Conservation (phyloP, 1,140 invertebrate species). For the Helicoverpa armigera region DNA sequence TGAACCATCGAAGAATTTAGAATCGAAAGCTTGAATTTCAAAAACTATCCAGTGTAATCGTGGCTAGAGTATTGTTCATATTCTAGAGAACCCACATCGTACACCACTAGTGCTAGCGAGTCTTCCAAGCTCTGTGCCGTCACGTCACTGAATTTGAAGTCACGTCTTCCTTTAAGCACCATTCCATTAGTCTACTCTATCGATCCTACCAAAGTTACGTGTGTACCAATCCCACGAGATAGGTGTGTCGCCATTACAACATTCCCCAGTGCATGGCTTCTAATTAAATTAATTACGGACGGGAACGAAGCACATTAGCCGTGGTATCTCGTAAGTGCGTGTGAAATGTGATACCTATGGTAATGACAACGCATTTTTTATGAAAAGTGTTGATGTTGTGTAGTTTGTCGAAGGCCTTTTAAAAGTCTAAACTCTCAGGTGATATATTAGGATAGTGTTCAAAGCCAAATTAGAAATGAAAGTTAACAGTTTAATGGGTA, state of each 20-base stretch:
- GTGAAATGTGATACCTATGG: conserved; percentile 29
- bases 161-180: background rate
- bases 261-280: conserved; percentile 30
- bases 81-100: no score
- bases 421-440: background rate
- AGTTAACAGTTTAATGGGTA: no score
- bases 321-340: conserved; percentile 30
- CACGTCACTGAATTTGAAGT: background rate
- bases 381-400: background rate
- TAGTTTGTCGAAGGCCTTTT: conserved; percentile 5
- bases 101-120: no score
- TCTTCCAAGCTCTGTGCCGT: no score
- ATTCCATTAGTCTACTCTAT: background rate
- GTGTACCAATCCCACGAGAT: conserved; percentile 15
- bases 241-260: conserved; percentile 41
- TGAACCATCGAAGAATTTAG: no score
- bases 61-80: no score
- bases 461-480: background rate
- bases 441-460: background rate
- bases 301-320: conserved; percentile 42
- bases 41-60: no score
- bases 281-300: conserved; percentile 45
- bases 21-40: no score
- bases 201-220: conserved; percentile 7
- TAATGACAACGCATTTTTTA: conserved; percentile 28